These are phyloP conservation scores for Drosophila parabipectinata DNA, from an alignment of 1,140 invertebrate genomes.

Conservation along the genomic window DNA sequence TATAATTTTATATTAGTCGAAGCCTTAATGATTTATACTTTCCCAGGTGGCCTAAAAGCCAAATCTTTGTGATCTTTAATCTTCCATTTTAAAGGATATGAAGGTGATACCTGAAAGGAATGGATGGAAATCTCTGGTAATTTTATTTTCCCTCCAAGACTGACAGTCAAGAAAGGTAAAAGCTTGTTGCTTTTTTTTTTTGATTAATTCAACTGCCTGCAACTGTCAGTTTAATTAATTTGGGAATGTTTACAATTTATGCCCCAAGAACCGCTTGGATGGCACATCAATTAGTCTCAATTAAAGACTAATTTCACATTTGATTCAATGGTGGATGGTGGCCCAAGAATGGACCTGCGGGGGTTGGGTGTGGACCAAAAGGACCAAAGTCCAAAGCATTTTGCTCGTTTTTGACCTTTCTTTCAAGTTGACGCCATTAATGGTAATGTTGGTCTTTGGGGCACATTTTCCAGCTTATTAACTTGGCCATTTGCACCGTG, in stretches of 20 bases:
- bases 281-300: conserved; percentile 38
- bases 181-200: conserved; percentile 17
- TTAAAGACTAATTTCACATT: conserved; percentile 23
- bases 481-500: conserved; percentile 54
- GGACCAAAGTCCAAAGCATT: no score
- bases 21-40: no score
- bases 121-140: no score
- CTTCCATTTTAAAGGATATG: no score
- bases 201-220: conserved; percentile 34
- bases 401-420: conserved; percentile 14
- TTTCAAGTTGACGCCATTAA: conserved; percentile 57
- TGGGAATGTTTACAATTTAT: conserved; percentile 50
- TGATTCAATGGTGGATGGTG: conserved; percentile 9
- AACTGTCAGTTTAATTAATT: conserved; percentile 49
- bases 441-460: conserved; percentile 58
- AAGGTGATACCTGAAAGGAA: no score
- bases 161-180: neutral
- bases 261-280: neutral
- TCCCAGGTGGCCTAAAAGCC: no score
- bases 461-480: conserved; percentile 73
- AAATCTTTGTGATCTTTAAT: no score
- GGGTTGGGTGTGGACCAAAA: neutral
- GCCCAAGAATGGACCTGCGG: neutral
- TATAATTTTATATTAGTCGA: no score
- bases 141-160: no score